phyloP scores from a whole-genome alignment of 2,888 invertebrate species.

The Dasysyrphus tricinctus region DNA sequence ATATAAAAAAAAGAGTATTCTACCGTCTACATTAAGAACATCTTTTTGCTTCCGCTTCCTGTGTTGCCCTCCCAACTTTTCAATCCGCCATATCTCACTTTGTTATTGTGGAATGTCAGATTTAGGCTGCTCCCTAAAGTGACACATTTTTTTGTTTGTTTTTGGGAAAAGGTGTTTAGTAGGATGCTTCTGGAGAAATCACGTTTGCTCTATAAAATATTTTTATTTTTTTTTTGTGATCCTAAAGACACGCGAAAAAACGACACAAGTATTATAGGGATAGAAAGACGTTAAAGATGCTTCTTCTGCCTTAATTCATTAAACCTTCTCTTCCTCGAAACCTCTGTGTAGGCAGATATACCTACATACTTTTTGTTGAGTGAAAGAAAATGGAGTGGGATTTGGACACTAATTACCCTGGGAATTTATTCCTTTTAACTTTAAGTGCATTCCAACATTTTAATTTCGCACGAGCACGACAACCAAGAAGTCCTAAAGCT shows the following conservation, averaged over 20 bases:
- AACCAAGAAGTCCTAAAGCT: constrained; percentile 45
- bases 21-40: constrained; percentile 27
- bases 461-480: constrained; percentile 58
- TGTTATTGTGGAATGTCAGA: constrained; percentile 22
- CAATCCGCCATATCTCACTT: constrained; percentile 15
- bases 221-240: constrained; percentile 66
- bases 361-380: neutral
- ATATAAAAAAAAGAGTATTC: neutral
- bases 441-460: constrained; percentile 73
- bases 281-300: neutral
- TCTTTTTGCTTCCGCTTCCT: constrained; percentile 27
- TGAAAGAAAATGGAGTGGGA: neutral
- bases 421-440: constrained; percentile 67
- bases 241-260: constrained; percentile 37
- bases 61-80: constrained; percentile 4
- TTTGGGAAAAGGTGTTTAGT: constrained; percentile 51
- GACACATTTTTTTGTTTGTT: constrained; percentile 32
- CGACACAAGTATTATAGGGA: neutral
- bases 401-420: constrained; percentile 71
- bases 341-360: neutral
- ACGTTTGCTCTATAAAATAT: constrained; percentile 71
- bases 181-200: constrained; percentile 50
- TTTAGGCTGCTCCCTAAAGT: constrained; percentile 27
- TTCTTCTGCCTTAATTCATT: constrained; percentile 55
- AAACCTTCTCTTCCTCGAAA: constrained; percentile 20